phyloP scores from a whole-genome alignment of 2,797 vertebrate genomes.

The Coreius guichenoti region DNA sequence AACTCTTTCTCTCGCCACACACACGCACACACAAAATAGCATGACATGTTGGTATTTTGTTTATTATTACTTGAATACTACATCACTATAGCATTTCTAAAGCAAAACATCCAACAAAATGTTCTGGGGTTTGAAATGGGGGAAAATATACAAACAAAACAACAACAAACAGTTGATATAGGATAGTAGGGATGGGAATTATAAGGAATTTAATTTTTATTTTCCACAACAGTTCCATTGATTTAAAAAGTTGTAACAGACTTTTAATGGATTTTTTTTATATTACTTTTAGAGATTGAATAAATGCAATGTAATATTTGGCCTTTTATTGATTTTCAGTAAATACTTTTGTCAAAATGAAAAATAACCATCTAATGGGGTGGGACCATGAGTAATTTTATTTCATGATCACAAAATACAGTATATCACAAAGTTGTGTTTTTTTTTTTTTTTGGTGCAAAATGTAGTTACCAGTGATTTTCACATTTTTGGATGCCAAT shows the following conservation, averaged over 20 bases:
- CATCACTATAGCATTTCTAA: neutral
- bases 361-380: too few relatives aligned
- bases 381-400: neutral
- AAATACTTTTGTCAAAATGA: too few relatives aligned
- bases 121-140: neutral
- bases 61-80: neutral
- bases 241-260: neutral
- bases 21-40: neutral
- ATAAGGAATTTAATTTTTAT: neutral
- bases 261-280: too few relatives aligned
- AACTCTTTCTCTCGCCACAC: neutral
- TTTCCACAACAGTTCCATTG: neutral
- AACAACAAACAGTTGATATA: neutral
- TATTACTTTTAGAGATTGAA: too few relatives aligned
- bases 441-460: too few relatives aligned
- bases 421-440: neutral
- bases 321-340: too few relatives aligned
- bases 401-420: neutral
- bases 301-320: too few relatives aligned
- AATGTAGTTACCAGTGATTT: too few relatives aligned
- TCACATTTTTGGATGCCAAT: too few relatives aligned
- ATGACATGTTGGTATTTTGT: neutral
- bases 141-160: neutral
- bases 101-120: neutral
- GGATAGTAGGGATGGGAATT: neutral